Conservation (phyloP, 2,888 invertebrate genomes). For the Rotaria socialis region DNA sequence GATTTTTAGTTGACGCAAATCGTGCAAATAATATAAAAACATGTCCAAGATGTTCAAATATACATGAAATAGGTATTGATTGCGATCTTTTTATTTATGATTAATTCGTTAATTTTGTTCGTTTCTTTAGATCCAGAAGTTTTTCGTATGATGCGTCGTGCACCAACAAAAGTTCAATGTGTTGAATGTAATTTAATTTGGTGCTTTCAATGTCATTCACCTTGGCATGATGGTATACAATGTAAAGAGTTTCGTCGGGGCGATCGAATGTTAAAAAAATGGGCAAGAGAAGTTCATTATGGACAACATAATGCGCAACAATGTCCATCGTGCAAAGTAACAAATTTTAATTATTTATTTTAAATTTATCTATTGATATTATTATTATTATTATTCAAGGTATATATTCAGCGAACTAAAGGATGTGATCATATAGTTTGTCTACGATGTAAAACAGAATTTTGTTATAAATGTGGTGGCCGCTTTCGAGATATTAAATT, state of each 20-base stretch:
- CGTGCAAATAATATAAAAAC: conserved; percentile 57
- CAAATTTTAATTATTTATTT: not conserved
- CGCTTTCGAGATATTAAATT: conserved; percentile 55
- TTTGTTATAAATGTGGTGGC: conserved; percentile 61
- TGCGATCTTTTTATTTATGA: not conserved
- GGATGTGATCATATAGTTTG: conserved; percentile 60
- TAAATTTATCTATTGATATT: not conserved
- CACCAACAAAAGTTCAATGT: conserved; percentile 51
- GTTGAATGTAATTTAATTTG: conserved; percentile 55
- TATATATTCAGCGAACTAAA: conserved; percentile 58
- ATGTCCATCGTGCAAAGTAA: conserved; percentile 60
- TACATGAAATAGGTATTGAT: conserved; percentile 23
- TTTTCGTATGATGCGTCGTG: not conserved
- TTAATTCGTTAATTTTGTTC: not conserved
- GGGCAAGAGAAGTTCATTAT: conserved; percentile 57
- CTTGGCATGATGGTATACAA: conserved; percentile 56
- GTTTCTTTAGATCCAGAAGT: not conserved
- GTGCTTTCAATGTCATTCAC: conserved; percentile 61
- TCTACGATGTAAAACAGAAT: conserved; percentile 51
- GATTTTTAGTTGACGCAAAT: conserved; percentile 51
- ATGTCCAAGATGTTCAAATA: conserved; percentile 57
- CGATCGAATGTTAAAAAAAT: conserved; percentile 57
- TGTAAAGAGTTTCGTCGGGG: conserved; percentile 58
- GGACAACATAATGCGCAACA: conserved; percentile 59
- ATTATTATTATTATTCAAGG: conserved; percentile 36